Evolutionary conservation across 2,888 invertebrate genomes (phyloP).

Genomic region (Drosophila recens): DNA sequence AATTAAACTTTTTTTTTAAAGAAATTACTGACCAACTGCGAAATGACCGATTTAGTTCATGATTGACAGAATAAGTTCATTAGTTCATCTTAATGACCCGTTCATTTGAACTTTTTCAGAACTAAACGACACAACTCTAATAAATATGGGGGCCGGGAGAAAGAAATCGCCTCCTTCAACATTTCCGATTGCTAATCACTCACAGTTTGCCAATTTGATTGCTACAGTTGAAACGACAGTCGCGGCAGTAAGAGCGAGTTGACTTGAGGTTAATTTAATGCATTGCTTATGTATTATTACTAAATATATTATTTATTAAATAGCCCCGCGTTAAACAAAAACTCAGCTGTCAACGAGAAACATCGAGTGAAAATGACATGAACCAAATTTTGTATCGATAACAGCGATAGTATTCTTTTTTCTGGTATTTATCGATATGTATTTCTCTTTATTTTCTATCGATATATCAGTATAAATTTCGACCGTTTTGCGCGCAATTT

Average conservation of each 20-base stretch:
- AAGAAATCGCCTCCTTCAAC: not conserved
- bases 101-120: too few species aligned
- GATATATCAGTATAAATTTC: too few species aligned
- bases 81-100: too few species aligned
- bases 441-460: not conserved
- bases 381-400: too few species aligned
- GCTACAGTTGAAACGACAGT: not conserved
- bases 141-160: not conserved
- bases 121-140: too few species aligned
- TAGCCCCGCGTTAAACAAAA: conserved; percentile 26
- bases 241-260: not conserved
- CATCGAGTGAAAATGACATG: too few species aligned
- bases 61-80: too few species aligned
- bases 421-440: not conserved
- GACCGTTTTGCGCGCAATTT: too few species aligned
- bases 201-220: not conserved
- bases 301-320: conserved; percentile 18
- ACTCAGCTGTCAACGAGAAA: not conserved
- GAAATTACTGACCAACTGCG: too few species aligned
- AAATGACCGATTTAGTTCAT: too few species aligned
- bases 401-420: not conserved
- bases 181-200: not conserved
- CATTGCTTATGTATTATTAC: not conserved
- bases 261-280: not conserved
- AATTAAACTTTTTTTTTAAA: too few species aligned